phyloP scores from a whole-genome alignment of 2,113 vertebrate species.

The Fulica atra region DNA sequence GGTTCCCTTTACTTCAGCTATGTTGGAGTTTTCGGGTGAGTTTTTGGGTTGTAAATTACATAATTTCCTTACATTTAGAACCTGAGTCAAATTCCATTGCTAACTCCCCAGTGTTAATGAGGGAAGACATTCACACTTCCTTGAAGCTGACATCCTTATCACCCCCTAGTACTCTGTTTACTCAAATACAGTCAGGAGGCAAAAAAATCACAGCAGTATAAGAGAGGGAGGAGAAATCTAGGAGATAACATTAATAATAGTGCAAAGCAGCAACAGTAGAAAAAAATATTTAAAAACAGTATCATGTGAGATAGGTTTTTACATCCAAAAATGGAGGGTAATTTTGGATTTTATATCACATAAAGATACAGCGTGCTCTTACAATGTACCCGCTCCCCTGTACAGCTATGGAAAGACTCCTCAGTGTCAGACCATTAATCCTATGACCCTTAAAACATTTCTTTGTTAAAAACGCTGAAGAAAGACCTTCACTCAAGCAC shows the following conservation, averaged over 20 bases:
- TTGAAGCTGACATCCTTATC: neutral
- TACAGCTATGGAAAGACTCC: neutral
- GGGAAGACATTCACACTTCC: neutral
- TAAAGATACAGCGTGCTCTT: neutral
- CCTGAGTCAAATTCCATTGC: neutral
- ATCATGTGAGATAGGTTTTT: neutral
- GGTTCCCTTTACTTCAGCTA: neutral
- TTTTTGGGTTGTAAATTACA: neutral
- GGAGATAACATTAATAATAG: neutral
- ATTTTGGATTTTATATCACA: neutral
- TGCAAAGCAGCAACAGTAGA: neutral
- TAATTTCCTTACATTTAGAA: neutral
- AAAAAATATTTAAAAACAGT: neutral
- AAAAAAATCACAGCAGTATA: neutral
- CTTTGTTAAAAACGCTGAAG: slow-evolving; percentile 20
- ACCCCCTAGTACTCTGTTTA: neutral
- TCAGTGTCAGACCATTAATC: neutral
- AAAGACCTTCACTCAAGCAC: slow-evolving; percentile 50
- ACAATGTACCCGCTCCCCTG: neutral
- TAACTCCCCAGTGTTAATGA: neutral
- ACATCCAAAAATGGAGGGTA: neutral
- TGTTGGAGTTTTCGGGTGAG: accelerated
- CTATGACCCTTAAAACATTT: slow-evolving; percentile 21
- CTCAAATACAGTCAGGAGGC: neutral
- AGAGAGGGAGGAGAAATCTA: neutral